Evolutionary conservation across 37 sponge, comb jelly and placozoan genomes (phyloP).

Genomic region (Hexactinellida sp.): DNA sequence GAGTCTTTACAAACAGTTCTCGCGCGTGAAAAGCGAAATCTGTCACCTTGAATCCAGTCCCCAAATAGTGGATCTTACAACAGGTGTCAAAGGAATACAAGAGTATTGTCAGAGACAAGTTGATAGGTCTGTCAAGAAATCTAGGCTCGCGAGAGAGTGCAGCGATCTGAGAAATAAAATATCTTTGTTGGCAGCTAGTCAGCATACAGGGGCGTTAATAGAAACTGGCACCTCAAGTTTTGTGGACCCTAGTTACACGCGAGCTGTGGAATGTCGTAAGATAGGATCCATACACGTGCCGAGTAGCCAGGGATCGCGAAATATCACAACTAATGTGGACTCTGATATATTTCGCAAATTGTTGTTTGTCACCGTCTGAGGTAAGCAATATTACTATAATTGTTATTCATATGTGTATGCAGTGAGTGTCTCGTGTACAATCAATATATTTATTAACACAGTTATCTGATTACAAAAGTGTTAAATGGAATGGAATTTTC

Average conservation of each 20-base stretch:
- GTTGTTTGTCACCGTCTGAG: background rate
- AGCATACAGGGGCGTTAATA: background rate
- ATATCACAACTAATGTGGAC: background rate
- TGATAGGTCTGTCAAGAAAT: background rate
- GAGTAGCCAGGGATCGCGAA: background rate
- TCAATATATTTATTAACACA: no score
- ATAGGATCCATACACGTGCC: background rate
- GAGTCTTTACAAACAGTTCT: slow-evolving; percentile 1
- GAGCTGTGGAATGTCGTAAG: background rate
- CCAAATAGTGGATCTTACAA: background rate
- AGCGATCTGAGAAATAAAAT: background rate
- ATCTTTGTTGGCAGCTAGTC: background rate
- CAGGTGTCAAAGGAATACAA: background rate
- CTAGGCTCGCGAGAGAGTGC: background rate
- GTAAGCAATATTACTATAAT: no score
- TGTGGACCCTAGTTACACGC: background rate
- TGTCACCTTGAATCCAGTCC: background rate
- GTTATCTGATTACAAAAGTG: no score
- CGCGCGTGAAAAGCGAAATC: background rate
- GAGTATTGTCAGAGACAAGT: background rate
- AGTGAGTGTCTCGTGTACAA: no score
- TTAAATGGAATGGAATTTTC: no score
- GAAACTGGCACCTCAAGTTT: background rate
- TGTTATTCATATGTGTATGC: no score
- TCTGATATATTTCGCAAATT: background rate